Base-by-base conservation (phyloP, 2,797 vertebrate genomes). In the Mus caroli region DNA sequence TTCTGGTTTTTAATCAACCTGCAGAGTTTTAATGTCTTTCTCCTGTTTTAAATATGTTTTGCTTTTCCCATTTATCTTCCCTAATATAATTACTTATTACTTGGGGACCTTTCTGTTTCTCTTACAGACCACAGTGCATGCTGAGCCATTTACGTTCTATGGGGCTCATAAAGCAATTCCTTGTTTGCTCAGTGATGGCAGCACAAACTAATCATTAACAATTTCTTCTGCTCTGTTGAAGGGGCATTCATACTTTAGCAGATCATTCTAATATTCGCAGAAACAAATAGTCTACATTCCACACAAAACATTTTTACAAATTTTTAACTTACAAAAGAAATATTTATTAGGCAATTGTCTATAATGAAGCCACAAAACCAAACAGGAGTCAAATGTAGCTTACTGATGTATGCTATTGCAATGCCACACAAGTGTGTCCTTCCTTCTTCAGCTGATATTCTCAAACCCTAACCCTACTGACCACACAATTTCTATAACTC, bases 291-390 rank as follows among this genome's bases (percentile, higher is more conserved):
- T 83, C 56, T 86, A 62, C 0, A 58, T 58, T 78, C 37, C 60
- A 60, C 13, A 79, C 13, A 73, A 58, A 87, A 34, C 82, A 90
- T 79, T 69, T 62, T 54, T 69, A 24, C 17, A 78, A 46, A 26
- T 87, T 94, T 58, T 78, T 71, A 58, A 95, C 69, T 86, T 37
- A 78, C 28, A 93, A 67, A 73, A 60, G n/a, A 84, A 95, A 75
- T 5, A 56, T 58, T 60, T 28, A 31, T n/a, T 84, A 24, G 88
- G 3, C 26, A 92, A 67, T 28, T 90, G 14, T 82, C 3, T 6
- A 24, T 88, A 24, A 88, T 52, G 1, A 43, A 79, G 76, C 17
- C 7, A 80, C 2, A 10, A n/a, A 2, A 78, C 56, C 24, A 54
- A 8, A 46, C 3, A 62, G 17, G 24, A 90, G 73, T 11, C 40